These are phyloP conservation scores for Drosophila suboccidentalis DNA, from an alignment of 2,888 invertebrate genomes.

Conservation along the genomic window DNA sequence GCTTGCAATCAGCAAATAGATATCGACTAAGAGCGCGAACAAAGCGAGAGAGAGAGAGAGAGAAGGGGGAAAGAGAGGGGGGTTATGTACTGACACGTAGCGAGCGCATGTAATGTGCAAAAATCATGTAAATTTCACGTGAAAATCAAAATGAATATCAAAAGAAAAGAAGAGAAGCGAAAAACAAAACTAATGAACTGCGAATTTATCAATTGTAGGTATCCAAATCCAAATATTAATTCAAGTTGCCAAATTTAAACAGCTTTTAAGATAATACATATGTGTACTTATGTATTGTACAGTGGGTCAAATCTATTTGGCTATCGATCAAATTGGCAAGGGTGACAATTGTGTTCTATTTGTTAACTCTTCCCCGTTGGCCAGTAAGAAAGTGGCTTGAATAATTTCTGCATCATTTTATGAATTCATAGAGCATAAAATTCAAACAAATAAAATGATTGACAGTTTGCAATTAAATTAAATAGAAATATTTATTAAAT, in stretches of 20 bases:
- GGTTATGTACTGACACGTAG: constrained; percentile 31
- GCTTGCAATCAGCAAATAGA: constrained; percentile 18
- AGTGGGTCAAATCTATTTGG: constrained; percentile 17
- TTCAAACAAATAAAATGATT: too few species aligned
- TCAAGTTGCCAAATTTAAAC: neutral
- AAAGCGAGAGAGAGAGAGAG: neutral
- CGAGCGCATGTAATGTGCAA: constrained; percentile 54
- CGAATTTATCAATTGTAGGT: constrained; percentile 17
- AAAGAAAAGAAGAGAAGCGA: neutral
- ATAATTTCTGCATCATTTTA: neutral
- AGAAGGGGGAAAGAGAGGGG: neutral
- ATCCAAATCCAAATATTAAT: constrained; percentile 5
- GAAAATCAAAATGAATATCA: constrained; percentile 21
- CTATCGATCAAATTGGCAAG: constrained; percentile 18
- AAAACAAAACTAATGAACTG: constrained; percentile 14
- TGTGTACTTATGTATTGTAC: neutral
- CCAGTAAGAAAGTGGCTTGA: neutral
- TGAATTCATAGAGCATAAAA: too few species aligned
- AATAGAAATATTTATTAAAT: too few species aligned
- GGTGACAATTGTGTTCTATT: neutral
- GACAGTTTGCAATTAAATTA: too few species aligned
- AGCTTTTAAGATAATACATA: neutral
- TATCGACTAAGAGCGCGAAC: constrained; percentile 24
- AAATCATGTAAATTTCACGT: constrained; percentile 63
- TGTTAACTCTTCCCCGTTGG: neutral